Percentiles rank a stretch among this genome's conserved stretches.
These are phyloP conservation scores for Luperina testacea DNA, from an alignment of 2,888 invertebrate genomes.

Conservation along the genomic window DNA sequence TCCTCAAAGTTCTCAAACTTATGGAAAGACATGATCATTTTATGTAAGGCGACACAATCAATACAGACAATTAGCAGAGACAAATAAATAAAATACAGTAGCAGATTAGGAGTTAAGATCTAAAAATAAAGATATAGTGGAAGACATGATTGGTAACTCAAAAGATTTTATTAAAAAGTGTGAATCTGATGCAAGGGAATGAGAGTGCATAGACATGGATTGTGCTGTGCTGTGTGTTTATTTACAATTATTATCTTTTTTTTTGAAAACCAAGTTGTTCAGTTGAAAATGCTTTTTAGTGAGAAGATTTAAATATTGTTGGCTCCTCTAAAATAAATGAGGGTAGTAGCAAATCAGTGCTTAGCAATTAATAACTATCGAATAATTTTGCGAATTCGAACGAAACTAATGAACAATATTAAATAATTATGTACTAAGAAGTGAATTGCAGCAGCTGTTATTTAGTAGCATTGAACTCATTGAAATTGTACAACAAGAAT, in stretches of 20 bases:
- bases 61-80: background rate
- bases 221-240: no score
- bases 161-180: background rate
- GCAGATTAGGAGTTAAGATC: background rate
- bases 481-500: conserved; percentile 13
- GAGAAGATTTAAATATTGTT: background rate
- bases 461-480: conserved; percentile 18
- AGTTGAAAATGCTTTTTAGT: background rate
- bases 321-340: conserved; percentile 2
- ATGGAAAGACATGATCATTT: background rate
- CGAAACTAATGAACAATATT: background rate
- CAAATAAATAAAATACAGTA: no score
- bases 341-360: conserved; percentile 34
- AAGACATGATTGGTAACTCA: background rate
- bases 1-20: no score
- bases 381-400: background rate
- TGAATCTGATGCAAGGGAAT: background rate
- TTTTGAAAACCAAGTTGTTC: background rate
- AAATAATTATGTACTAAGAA: background rate
- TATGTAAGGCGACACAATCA: background rate
- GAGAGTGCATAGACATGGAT: background rate
- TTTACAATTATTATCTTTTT: background rate
- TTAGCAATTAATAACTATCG: no score
- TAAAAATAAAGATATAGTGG: background rate
- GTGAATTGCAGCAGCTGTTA: conserved; percentile 7